phyloP scores from a whole-genome alignment of 2,797 vertebrate genomes.

The Cyclopterus lumpus region DNA sequence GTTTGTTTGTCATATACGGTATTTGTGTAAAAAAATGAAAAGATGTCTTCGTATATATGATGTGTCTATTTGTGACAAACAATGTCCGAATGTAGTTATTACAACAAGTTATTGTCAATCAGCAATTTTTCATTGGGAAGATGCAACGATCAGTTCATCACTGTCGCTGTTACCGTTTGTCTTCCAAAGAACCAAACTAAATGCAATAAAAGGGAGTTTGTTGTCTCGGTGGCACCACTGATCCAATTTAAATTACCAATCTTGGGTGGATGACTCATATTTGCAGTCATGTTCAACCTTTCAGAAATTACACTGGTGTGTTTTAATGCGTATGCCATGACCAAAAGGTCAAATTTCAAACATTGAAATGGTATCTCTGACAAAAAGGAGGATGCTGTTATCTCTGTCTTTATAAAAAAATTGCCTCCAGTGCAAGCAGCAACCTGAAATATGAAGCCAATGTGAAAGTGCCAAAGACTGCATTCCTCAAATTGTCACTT shows the following conservation, averaged over 20 bases:
- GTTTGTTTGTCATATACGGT: neutral
- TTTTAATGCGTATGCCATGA: neutral
- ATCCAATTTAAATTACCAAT: conserved; percentile 24
- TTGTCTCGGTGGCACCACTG: neutral
- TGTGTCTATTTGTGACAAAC: neutral
- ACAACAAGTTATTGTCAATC: neutral
- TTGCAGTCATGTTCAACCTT: neutral
- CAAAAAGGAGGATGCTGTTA: neutral
- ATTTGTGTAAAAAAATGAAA: neutral
- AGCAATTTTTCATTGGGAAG: neutral
- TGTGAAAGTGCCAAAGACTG: too few species aligned
- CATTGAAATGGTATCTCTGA: neutral
- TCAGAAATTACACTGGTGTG: neutral
- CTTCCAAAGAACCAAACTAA: neutral
- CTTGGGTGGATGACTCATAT: conserved; percentile 15
- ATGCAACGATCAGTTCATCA: conserved; percentile 1
- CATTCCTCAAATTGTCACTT: too few species aligned
- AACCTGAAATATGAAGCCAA: too few species aligned
- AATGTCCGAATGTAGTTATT: neutral
- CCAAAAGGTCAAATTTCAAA: conserved; percentile 2
- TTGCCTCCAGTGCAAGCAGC: neutral
- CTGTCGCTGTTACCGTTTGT: neutral
- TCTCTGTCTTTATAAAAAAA: neutral
- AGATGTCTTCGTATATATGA: neutral
- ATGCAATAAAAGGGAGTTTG: neutral